Percentiles rank a stretch among this genome's conserved stretches.
Conservation (phyloP, 2,888 invertebrate genomes). For the Phortica magna region DNA sequence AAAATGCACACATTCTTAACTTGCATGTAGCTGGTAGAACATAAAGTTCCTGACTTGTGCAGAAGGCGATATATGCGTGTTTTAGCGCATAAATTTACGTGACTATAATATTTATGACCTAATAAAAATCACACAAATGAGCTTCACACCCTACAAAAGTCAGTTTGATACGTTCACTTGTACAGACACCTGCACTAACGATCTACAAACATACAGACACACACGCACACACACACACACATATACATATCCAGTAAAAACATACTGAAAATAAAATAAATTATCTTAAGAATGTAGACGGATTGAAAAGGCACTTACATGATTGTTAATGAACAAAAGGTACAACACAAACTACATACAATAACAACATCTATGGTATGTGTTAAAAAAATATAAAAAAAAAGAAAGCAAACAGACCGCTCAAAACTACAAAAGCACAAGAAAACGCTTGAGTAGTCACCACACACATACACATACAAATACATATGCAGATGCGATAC, state of each 20-base stretch:
- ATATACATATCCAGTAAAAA: conserved; percentile 32
- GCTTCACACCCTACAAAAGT: background rate
- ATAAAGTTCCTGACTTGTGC: background rate
- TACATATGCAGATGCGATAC: background rate
- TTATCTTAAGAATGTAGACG: conserved; percentile 65
- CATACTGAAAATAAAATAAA: conserved; percentile 52
- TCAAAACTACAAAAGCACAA: conserved; percentile 43
- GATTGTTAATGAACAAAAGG: conserved; percentile 42
- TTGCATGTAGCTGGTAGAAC: background rate
- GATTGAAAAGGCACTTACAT: conserved; percentile 66
- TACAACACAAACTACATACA: conserved; percentile 34
- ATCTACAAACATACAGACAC: no score
- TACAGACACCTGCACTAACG: background rate
- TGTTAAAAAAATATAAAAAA: conserved; percentile 53
- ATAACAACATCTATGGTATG: conserved; percentile 44
- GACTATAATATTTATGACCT: conserved; percentile 55
- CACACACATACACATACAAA: conserved; percentile 3
- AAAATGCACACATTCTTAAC: conserved; percentile 21
- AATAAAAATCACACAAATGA: conserved; percentile 33
- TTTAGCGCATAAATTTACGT: conserved; percentile 47
- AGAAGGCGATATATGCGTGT: conserved; percentile 33
- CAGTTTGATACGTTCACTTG: background rate
- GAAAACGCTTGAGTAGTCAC: conserved; percentile 63
- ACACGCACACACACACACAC: conserved; percentile 32
- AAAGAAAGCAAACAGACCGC: conserved; percentile 19